phyloP scores from a whole-genome alignment of 1,140 invertebrate genomes.

The Sminthurides bifidus region DNA sequence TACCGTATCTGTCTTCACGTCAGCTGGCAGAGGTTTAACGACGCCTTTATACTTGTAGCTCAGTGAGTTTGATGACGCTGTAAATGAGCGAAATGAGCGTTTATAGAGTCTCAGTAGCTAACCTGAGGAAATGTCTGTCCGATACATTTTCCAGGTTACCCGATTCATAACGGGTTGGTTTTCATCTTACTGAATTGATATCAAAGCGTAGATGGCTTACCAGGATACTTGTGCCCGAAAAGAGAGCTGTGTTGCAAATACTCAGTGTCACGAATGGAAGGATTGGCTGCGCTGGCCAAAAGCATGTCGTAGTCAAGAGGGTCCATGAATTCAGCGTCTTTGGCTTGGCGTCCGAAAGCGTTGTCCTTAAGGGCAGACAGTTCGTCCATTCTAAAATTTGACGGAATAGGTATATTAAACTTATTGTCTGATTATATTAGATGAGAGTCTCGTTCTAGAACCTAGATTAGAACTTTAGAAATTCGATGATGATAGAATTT shows the following conservation, averaged over 20 bases:
- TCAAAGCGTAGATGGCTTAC: too few relatives aligned
- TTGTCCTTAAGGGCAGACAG: constrained; percentile 31
- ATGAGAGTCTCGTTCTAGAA: too few relatives aligned
- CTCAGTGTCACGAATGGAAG: constrained; percentile 74
- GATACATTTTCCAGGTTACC: too few relatives aligned
- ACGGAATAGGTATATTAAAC: not conserved
- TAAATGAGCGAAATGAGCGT: too few relatives aligned
- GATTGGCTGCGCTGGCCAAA: constrained; percentile 45
- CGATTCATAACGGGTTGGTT: too few relatives aligned
- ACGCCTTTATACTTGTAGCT: constrained; percentile 10
- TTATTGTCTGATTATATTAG: not conserved
- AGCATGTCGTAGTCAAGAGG: constrained; percentile 50
- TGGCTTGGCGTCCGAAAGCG: constrained; percentile 41
- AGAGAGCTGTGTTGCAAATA: constrained; percentile 76
- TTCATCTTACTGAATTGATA: too few relatives aligned
- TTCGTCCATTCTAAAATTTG: constrained; percentile 18
- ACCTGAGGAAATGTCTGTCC: too few relatives aligned
- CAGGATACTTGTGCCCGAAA: constrained; percentile 72
- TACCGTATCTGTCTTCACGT: constrained; percentile 79
- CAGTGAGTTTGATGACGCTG: too few relatives aligned
- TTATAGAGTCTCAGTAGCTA: too few relatives aligned
- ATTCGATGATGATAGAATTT: too few relatives aligned
- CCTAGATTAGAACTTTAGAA: too few relatives aligned
- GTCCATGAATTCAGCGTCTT: constrained; percentile 45
- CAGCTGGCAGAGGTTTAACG: constrained; percentile 36